A percentile compares a stretch with the other conserved stretches of the same genome.
Conservation (phyloP, 1,140 invertebrate genomes). For the Pemphigus obesinymphae region DNA sequence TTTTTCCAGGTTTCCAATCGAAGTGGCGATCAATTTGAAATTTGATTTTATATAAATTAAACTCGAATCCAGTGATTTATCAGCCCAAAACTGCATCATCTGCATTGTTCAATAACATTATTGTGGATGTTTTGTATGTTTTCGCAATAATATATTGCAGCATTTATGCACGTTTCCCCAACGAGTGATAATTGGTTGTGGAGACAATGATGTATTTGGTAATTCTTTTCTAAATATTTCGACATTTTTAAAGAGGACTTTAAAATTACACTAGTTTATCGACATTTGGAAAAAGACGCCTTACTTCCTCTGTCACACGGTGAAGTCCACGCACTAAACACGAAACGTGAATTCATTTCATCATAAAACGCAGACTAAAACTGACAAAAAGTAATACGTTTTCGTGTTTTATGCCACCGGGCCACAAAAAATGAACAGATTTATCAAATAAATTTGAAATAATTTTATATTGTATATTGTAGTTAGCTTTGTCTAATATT, state of each 20-base stretch:
- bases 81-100: not conserved
- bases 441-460: not conserved
- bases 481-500: too few species aligned
- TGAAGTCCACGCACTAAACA: too few species aligned
- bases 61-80: not conserved
- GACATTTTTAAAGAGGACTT: not conserved
- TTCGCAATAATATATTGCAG: not conserved
- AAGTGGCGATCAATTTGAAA: not conserved
- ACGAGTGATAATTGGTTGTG: not conserved
- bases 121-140: not conserved
- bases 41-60: slow-evolving; percentile 11
- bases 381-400: not conserved
- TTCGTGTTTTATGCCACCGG: not conserved
- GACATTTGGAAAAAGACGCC: too few species aligned
- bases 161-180: not conserved
- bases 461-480: too few species aligned
- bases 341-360: too few species aligned
- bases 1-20: not conserved
- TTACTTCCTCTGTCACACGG: too few species aligned
- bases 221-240: not conserved
- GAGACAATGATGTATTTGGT: not conserved
- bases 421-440: not conserved
- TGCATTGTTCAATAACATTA: not conserved
- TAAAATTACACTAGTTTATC: not conserved
- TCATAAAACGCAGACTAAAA: too few species aligned